Evolutionary conservation across 2,113 vertebrate genomes (phyloP).

Genomic region (Myodes glareolus): DNA sequence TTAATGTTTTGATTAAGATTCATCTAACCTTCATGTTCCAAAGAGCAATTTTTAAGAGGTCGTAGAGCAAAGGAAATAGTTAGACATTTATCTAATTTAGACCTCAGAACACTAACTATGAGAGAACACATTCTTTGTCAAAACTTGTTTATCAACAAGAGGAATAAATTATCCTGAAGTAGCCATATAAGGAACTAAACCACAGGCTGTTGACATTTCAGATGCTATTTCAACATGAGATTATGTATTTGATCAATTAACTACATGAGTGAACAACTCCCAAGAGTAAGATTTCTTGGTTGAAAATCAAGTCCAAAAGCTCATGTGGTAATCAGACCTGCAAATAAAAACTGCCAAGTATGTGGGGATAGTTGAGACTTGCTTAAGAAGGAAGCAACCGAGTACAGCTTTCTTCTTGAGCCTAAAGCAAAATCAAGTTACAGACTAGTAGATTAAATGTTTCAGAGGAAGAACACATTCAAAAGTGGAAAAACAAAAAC

Average conservation of each 20-base stretch:
- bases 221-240: slow-evolving; percentile 31
- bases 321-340: not conserved
- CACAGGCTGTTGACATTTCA: slow-evolving; percentile 39
- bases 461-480: not conserved
- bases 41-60: not conserved
- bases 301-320: slow-evolving; percentile 25
- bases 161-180: slow-evolving; percentile 30
- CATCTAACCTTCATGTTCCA: slow-evolving; percentile 30
- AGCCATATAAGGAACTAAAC: slow-evolving; percentile 10
- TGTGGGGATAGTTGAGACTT: slow-evolving; percentile 41
- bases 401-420: not conserved
- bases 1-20: slow-evolving; percentile 50
- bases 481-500: not conserved
- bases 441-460: not conserved
- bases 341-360: slow-evolving; percentile 42
- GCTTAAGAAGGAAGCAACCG: slow-evolving; percentile 43
- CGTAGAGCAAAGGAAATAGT: slow-evolving; percentile 48
- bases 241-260: slow-evolving; percentile 44
- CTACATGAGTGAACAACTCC: not conserved
- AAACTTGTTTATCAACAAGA: slow-evolving; percentile 41
- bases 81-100: slow-evolving; percentile 52
- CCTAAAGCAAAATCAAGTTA: slow-evolving; percentile 42
- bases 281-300: slow-evolving; percentile 37
- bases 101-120: not conserved
- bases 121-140: slow-evolving; percentile 20